Evolutionary conservation across 2,888 invertebrate species (phyloP).

Genomic region (Ophonus ardosiacus): DNA sequence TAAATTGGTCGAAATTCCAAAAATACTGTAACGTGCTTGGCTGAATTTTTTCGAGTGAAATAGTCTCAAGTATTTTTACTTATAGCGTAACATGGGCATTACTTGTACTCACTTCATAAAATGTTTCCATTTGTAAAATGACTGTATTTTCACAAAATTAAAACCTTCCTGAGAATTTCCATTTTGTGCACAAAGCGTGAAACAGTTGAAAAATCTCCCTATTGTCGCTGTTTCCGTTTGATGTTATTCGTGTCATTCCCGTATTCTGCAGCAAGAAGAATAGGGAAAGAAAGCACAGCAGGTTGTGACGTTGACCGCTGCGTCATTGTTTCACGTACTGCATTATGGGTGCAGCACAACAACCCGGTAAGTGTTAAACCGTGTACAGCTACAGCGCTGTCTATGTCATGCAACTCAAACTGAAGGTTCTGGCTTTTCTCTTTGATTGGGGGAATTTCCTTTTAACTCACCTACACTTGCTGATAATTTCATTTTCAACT

Average conservation of each 20-base stretch:
- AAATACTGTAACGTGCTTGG: too few species aligned
- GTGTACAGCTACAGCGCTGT: not conserved
- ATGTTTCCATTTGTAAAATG: not conserved
- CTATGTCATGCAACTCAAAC: not conserved
- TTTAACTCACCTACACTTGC: not conserved
- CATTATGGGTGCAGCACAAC: constrained; percentile 42
- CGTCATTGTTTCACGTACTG: constrained; percentile 43
- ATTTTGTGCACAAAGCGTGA: not conserved
- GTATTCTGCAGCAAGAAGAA: not conserved
- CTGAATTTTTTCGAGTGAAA: too few species aligned
- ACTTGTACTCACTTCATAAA: too few species aligned
- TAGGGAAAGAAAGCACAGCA: not conserved
- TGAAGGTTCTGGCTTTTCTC: not conserved
- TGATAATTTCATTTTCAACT: not conserved
- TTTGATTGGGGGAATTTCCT: not conserved
- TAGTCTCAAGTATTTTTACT: too few species aligned
- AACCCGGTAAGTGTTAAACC: constrained; percentile 32
- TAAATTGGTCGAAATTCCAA: too few species aligned
- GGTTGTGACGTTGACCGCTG: constrained; percentile 31
- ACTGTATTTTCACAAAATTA: not conserved
- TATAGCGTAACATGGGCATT: too few species aligned
- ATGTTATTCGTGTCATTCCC: not conserved
- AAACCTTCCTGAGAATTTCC: not conserved
- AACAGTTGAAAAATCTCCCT: constrained; percentile 8
- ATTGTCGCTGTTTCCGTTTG: not conserved